A percentile compares a stretch with the other conserved stretches of the same genome.
Conservation (phyloP, 2,113 vertebrate species). For the Ceyx margarethae region DNA sequence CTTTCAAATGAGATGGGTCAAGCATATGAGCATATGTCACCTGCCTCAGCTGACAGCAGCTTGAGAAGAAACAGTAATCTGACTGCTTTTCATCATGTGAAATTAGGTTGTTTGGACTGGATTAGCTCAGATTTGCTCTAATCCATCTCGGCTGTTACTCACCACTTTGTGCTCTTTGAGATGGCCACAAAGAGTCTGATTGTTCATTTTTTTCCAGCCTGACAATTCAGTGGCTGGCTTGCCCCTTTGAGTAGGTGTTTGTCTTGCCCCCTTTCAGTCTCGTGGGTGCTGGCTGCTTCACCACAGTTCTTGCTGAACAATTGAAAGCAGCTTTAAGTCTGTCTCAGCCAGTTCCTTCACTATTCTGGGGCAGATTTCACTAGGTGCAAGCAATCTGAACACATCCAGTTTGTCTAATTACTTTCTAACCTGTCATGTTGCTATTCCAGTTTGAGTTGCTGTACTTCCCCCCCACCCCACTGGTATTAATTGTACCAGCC, state of each 20-base stretch:
- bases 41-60: background rate
- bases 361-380: background rate
- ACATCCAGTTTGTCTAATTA: background rate
- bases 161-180: constrained; percentile 2
- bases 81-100: constrained; percentile 5
- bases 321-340: background rate
- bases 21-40: background rate
- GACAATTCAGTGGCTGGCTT: background rate
- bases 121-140: constrained; percentile 34
- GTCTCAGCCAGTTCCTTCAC: background rate
- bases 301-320: background rate
- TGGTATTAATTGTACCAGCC: background rate
- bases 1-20: background rate
- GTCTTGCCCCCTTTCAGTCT: background rate
- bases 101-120: constrained; percentile 32
- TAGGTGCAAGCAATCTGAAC: background rate
- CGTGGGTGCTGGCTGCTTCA: background rate
- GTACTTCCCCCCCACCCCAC: too few species aligned
- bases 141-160: background rate
- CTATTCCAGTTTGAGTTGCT: background rate
- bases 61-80: background rate
- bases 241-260: background rate
- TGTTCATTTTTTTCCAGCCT: constrained; percentile 36
- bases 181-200: constrained; percentile 17
- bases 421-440: background rate